Conservation (phyloP, 2,888 invertebrate genomes). For the Pantelozetes paolii region DNA sequence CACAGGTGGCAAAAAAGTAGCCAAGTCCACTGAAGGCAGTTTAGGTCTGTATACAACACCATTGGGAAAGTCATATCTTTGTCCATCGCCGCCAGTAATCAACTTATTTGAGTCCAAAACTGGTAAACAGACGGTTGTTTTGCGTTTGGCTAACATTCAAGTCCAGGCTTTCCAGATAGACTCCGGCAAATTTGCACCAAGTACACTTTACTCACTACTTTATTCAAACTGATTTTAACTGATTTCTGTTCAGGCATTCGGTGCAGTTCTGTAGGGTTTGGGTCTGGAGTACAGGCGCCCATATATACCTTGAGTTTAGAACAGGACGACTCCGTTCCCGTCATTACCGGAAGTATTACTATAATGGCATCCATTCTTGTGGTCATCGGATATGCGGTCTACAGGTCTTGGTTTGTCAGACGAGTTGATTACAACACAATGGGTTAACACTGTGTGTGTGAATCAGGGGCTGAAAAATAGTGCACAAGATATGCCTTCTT, state of each 20-base stretch:
- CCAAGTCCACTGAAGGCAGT: constrained; percentile 40
- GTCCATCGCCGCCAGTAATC: constrained; percentile 58
- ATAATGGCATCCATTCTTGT: constrained; percentile 76
- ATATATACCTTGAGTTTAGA: constrained; percentile 50
- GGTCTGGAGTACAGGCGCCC: constrained; percentile 53
- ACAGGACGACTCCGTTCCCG: constrained; percentile 77
- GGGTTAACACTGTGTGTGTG: constrained; percentile 54
- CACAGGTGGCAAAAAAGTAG: constrained; percentile 42
- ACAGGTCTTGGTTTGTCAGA: constrained; percentile 79
- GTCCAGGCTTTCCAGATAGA: constrained; percentile 86
- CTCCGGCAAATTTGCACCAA: constrained; percentile 65
- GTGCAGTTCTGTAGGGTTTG: constrained; percentile 47
- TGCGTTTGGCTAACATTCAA: constrained; percentile 66
- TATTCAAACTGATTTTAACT: too few relatives aligned
- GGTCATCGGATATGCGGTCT: constrained; percentile 76
- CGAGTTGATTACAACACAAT: constrained; percentile 87
- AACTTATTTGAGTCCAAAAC: constrained; percentile 55
- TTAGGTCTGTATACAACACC: constrained; percentile 69
- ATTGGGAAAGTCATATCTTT: constrained; percentile 76
- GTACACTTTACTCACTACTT: too few relatives aligned
- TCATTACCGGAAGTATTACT: constrained; percentile 75
- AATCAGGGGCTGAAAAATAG: too few relatives aligned
- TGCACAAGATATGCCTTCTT: too few relatives aligned
- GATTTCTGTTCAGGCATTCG: constrained; percentile 44
- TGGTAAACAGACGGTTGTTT: constrained; percentile 57